phyloP scores from a whole-genome alignment of 2,113 vertebrate genomes.

The Poicephalus gulielmi region DNA sequence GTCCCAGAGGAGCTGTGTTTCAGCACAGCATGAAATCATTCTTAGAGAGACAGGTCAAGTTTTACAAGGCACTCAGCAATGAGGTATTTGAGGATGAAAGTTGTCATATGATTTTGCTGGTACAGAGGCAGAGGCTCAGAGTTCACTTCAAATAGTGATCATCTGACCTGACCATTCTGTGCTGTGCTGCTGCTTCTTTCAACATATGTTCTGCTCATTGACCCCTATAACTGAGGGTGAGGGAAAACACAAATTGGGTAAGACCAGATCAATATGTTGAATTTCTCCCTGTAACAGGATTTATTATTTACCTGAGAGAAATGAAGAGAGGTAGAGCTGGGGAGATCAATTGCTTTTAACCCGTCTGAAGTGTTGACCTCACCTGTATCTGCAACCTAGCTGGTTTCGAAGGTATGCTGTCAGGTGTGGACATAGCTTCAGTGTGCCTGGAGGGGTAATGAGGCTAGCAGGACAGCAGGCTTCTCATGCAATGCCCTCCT shows the following conservation, averaged over 20 bases:
- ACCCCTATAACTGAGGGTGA: not conserved
- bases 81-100: conserved; percentile 51
- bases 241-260: not conserved
- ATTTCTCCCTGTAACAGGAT: not conserved
- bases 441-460: not conserved
- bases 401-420: not conserved
- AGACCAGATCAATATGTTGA: not conserved
- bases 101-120: conserved; percentile 43
- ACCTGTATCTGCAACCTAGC: not conserved
- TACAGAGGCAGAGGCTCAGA: conserved; percentile 46
- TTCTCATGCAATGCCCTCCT: not conserved
- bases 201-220: not conserved
- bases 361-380: not conserved
- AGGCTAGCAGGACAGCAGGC: not conserved
- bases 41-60: not conserved
- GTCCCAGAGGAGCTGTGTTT: not conserved
- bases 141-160: conserved; percentile 34
- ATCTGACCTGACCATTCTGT: conserved; percentile 14
- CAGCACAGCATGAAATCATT: not conserved
- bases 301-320: not conserved
- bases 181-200: not conserved
- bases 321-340: not conserved
- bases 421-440: not conserved
- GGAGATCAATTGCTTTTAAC: not conserved
- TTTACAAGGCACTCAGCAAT: not conserved